phyloP scores from a whole-genome alignment of 2,888 invertebrate genomes.

The Himalopsyche anomala region DNA sequence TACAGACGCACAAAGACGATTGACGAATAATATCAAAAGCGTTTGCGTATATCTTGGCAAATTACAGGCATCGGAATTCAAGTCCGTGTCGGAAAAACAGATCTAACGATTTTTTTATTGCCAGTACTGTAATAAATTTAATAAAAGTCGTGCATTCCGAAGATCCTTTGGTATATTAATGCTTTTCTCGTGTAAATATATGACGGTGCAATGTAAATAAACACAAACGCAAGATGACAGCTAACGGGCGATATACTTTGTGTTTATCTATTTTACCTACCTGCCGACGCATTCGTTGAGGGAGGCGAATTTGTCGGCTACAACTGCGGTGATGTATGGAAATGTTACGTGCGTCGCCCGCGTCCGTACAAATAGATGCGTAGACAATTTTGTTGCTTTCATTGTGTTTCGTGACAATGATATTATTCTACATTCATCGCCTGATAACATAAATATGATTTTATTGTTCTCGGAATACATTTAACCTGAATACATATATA shows the following conservation, averaged over 20 bases:
- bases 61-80: neutral
- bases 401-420: too few species aligned
- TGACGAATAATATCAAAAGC: neutral
- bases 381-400: too few species aligned
- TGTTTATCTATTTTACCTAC: neutral
- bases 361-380: too few species aligned
- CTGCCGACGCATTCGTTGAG: neutral
- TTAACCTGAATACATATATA: too few species aligned
- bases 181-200: constrained; percentile 14
- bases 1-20: too few species aligned
- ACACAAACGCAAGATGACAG: constrained; percentile 8
- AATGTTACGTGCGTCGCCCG: too few species aligned
- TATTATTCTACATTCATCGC: too few species aligned
- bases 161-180: neutral
- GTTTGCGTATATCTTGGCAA: neutral
- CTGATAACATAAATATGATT: too few species aligned
- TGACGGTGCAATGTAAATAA: constrained; percentile 21
- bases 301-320: neutral
- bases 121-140: neutral
- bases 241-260: neutral
- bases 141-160: constrained; percentile 29
- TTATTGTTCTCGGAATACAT: too few species aligned
- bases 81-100: neutral
- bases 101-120: neutral
- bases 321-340: too few species aligned